phyloP scores from a whole-genome alignment of 2,797 vertebrate species.

The Aphelocoma californica region DNA sequence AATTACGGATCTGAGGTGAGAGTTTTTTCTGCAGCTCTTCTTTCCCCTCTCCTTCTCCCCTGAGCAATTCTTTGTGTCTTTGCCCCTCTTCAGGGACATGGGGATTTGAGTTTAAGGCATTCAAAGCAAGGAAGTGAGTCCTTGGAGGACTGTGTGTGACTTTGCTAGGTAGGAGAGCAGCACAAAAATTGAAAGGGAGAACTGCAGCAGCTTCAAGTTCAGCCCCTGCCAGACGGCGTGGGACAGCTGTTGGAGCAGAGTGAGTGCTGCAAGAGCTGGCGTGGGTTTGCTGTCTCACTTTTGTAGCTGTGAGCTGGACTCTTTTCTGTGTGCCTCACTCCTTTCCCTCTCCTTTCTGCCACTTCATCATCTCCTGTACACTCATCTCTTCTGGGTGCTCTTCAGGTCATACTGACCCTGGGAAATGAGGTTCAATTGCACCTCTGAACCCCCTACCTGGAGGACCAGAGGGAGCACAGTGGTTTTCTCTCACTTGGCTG shows the following conservation, averaged over 20 bases:
- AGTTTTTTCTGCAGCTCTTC: background rate
- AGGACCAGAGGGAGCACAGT: background rate
- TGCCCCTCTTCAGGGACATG: background rate
- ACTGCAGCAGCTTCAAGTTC: background rate
- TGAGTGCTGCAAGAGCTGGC: background rate
- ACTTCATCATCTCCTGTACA: background rate
- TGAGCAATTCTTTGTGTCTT: background rate
- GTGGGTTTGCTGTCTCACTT: background rate
- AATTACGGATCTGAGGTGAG: background rate
- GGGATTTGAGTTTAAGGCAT: background rate
- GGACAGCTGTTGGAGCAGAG: background rate
- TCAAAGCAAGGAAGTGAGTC: background rate
- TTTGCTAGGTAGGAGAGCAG: background rate
- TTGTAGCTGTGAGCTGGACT: background rate
- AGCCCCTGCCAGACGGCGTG: background rate
- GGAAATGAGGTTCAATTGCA: background rate
- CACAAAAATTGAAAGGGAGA: background rate
- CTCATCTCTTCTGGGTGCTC: background rate
- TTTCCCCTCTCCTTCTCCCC: background rate
- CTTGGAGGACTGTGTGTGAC: background rate
- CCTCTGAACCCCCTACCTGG: background rate
- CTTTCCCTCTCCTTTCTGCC: background rate
- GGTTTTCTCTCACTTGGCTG: background rate
- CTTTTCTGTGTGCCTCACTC: background rate
- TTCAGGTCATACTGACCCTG: fast-evolving